These are phyloP conservation scores for Piprites chloris DNA, from an alignment of 2,113 vertebrate genomes.

Conservation along the genomic window DNA sequence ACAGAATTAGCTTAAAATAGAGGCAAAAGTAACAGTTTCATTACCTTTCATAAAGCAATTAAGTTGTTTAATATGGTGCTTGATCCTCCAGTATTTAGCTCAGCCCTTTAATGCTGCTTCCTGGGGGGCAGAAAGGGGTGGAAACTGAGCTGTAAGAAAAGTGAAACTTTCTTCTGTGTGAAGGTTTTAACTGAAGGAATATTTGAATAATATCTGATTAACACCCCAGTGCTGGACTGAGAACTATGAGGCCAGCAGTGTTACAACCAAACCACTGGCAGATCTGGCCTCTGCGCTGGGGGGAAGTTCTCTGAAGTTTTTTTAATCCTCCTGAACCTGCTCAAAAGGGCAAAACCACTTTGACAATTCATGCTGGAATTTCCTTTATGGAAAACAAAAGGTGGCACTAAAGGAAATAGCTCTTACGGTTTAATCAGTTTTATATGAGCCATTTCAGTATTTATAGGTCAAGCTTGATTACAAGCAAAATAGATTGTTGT, in stretches of 20 bases:
- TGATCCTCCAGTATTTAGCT: background rate
- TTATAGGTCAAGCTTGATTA: slow-evolving; percentile 14
- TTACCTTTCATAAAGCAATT: background rate
- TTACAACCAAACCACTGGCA: background rate
- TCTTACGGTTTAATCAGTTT: background rate
- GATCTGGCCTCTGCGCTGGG: background rate
- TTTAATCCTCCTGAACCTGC: background rate
- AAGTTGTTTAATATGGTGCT: background rate
- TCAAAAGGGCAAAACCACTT: background rate
- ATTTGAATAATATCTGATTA: background rate
- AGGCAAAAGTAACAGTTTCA: background rate
- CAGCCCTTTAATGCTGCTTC: background rate
- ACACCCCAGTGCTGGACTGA: background rate
- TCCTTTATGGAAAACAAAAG: slow-evolving; percentile 21
- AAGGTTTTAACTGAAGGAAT: background rate
- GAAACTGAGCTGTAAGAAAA: background rate
- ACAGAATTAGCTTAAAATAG: background rate
- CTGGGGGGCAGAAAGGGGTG: background rate
- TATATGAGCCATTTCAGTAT: background rate
- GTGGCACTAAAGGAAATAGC: slow-evolving; percentile 1
- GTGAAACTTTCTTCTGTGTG: background rate
- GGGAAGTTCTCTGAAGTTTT: background rate
- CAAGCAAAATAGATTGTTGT: background rate
- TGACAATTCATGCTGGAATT: background rate
- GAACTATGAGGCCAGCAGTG: background rate